A percentile compares a stretch with the other conserved stretches of the same genome.
phyloP scores from a whole-genome alignment of 2,113 vertebrate genomes.

The Numenius arquata region DNA sequence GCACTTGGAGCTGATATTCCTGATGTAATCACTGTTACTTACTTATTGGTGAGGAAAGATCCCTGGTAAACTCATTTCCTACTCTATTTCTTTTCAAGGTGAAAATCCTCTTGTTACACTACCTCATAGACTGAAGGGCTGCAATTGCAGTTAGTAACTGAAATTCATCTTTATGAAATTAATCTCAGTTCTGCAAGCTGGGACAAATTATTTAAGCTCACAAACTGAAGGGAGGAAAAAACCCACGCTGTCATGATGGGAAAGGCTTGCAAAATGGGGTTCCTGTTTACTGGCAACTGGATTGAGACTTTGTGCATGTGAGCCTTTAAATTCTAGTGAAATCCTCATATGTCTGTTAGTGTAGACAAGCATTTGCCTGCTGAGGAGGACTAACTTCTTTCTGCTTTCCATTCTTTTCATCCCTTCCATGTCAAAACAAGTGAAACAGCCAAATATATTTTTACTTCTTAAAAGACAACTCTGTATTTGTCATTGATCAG shows the following conservation, averaged over 20 bases:
- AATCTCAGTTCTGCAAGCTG: conserved; percentile 2
- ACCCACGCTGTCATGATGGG: not conserved
- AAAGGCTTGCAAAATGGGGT: not conserved
- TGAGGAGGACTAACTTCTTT: not conserved
- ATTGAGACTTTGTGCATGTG: not conserved
- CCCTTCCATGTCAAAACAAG: not conserved
- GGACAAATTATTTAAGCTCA: not conserved
- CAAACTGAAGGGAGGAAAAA: not conserved
- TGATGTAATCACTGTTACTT: not conserved
- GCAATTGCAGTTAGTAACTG: not conserved
- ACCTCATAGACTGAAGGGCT: not conserved
- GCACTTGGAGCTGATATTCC: not conserved
- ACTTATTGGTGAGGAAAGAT: not conserved
- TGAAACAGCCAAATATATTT: not conserved
- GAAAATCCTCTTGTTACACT: not conserved
- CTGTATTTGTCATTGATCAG: not conserved
- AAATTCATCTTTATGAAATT: not conserved
- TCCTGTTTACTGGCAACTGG: not conserved
- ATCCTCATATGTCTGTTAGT: not conserved
- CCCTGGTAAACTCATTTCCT: not conserved
- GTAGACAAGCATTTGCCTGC: not conserved
- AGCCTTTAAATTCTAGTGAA: not conserved
- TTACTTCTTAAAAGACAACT: not conserved
- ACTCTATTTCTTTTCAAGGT: not conserved
- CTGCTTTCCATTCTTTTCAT: not conserved